Conservation (phyloP, 2,797 vertebrate species). For the Cheirogaleus major region DNA sequence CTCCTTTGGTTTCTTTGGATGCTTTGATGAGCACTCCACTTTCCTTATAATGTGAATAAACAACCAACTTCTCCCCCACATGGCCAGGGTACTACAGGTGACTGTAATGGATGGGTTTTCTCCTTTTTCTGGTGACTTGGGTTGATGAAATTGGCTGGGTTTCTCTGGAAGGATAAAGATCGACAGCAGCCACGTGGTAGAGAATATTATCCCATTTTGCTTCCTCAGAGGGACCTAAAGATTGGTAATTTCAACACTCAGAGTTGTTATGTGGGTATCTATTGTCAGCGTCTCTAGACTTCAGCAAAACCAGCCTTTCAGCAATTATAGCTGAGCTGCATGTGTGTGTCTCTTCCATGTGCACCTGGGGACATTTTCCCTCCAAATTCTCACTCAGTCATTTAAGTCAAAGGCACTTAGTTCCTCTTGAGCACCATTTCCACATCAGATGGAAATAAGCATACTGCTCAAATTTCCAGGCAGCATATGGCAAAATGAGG, state of each 20-base stretch:
- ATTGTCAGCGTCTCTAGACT: constrained; percentile 27
- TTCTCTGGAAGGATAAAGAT: constrained; percentile 22
- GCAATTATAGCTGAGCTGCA: constrained; percentile 29
- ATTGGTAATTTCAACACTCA: neutral
- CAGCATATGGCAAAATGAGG: constrained; percentile 42
- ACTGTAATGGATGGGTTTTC: neutral
- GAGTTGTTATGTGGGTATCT: constrained; percentile 30
- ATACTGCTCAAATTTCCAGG: constrained; percentile 35
- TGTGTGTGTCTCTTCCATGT: constrained; percentile 46
- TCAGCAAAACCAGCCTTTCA: constrained; percentile 32
- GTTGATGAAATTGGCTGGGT: neutral
- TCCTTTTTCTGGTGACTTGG: neutral
- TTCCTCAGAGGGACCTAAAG: neutral
- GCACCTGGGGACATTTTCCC: constrained; percentile 33
- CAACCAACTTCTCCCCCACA: neutral
- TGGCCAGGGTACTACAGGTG: neutral
- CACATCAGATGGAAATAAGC: constrained; percentile 44
- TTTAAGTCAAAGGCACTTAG: constrained; percentile 65
- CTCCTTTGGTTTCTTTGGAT: neutral
- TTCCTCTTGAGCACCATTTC: constrained; percentile 50
- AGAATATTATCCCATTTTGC: neutral
- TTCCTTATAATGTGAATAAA: neutral
- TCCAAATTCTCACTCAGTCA: constrained; percentile 51
- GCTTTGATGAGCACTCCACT: neutral
- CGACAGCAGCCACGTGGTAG: neutral